phyloP scores from a whole-genome alignment of 2,888 invertebrate species.

The Odontocerum albicorne region DNA sequence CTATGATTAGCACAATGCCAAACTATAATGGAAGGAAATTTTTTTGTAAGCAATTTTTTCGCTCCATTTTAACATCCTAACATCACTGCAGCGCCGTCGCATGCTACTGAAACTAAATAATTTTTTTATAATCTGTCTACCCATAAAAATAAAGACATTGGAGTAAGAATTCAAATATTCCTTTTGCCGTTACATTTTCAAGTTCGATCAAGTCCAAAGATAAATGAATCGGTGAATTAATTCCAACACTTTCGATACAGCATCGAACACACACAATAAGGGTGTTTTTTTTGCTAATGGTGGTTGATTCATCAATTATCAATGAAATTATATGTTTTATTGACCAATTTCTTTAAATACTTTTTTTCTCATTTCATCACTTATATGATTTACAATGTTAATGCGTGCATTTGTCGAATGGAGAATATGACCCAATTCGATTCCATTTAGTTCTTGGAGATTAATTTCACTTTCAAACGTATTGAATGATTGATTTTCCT shows the following conservation, averaged over 20 bases:
- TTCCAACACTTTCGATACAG: not conserved
- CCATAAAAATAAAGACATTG: constrained; percentile 6
- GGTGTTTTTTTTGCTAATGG: not conserved
- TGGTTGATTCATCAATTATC: constrained; percentile 10
- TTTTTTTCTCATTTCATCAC: no score
- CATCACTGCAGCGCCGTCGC: constrained; percentile 4
- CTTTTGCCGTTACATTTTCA: constrained; percentile 2
- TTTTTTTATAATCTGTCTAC: constrained; percentile 6
- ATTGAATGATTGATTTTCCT: constrained; percentile 9
- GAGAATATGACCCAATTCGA: constrained; percentile 10
- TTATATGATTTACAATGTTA: constrained; percentile 9
- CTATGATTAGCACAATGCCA: constrained; percentile 11
- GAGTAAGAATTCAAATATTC: constrained; percentile 1
- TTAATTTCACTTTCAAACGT: constrained; percentile 12
- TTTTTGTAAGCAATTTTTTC: not conserved
- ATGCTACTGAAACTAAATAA: constrained; percentile 2
- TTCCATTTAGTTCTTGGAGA: constrained; percentile 11
- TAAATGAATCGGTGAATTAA: not conserved
- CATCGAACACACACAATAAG: not conserved
- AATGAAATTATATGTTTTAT: no score
- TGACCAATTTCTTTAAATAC: no score
- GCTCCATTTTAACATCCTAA: not conserved
- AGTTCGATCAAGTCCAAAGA: constrained; percentile 11
- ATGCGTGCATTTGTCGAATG: constrained; percentile 4
- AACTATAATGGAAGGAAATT: constrained; percentile 6